phyloP scores from a whole-genome alignment of 1,140 invertebrate species.

The Anoplolepis gracilipes region DNA sequence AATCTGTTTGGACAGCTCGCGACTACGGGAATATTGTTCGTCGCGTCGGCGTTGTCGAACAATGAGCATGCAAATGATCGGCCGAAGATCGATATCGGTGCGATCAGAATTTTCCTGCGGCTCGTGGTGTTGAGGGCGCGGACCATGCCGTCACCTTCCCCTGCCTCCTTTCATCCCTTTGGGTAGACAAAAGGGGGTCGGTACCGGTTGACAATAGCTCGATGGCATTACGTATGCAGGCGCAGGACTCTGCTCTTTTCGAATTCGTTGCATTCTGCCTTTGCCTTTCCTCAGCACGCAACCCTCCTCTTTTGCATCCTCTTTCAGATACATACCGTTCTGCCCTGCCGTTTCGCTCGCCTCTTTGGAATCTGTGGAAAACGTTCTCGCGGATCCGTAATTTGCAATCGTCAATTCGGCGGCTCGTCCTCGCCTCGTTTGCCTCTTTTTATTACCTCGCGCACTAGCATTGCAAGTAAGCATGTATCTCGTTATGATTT shows the following conservation, averaged over 20 bases:
- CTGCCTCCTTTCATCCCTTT: conserved; percentile 60
- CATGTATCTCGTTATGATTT: conserved; percentile 30
- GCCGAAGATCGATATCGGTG: conserved; percentile 85
- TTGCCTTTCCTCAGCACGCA: conserved; percentile 70
- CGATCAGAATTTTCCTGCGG: conserved; percentile 85
- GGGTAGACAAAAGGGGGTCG: conserved; percentile 81
- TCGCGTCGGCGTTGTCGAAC: conserved; percentile 78
- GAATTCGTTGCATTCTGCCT: conserved; percentile 84
- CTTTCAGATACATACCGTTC: conserved; percentile 50
- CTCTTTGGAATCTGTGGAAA: conserved; percentile 47
- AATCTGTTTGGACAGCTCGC: conserved; percentile 60
- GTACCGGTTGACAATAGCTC: conserved; percentile 82
- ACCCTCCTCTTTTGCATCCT: conserved; percentile 61
- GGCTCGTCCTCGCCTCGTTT: conserved; percentile 57
- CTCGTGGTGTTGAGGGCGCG: conserved; percentile 68
- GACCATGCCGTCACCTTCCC: conserved; percentile 40
- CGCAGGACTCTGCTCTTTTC: conserved; percentile 82
- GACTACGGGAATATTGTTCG: conserved; percentile 70
- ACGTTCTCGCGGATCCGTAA: conserved; percentile 73
- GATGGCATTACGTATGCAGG: conserved; percentile 85
- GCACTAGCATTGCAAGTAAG: background rate
- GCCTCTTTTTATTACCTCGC: conserved; percentile 10
- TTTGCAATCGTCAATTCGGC: conserved; percentile 80
- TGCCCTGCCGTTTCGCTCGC: conserved; percentile 28
- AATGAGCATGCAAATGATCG: conserved; percentile 87